Evolutionary conservation across 2,888 invertebrate species (phyloP).

Genomic region (Clistopyga incitator): DNA sequence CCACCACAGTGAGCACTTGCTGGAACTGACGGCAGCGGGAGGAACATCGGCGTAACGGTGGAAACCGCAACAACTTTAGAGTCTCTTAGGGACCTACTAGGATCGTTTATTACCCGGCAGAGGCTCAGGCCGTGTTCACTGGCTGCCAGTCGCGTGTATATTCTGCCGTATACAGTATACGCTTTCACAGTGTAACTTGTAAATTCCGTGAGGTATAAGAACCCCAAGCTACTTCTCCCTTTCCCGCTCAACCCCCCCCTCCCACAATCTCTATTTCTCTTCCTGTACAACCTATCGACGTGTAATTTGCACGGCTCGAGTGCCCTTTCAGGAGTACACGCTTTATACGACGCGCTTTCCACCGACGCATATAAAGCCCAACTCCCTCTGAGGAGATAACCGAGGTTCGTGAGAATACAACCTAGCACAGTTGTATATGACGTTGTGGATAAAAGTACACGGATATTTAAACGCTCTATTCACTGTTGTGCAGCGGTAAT

Average conservation of each 20-base stretch:
- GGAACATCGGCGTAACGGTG: constrained; percentile 60
- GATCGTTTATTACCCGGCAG: constrained; percentile 67
- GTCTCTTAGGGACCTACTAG: constrained; percentile 64
- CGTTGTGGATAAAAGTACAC: constrained; percentile 6
- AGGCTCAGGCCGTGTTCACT: constrained; percentile 36
- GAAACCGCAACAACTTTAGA: constrained; percentile 65
- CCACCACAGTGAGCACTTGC: constrained; percentile 21
- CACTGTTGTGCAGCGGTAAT: background rate
- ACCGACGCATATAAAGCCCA: constrained; percentile 8
- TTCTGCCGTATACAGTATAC: constrained; percentile 4
- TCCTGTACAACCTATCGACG: constrained; percentile 29
- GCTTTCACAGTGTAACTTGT: constrained; percentile 56
- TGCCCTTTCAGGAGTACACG: constrained; percentile 35
- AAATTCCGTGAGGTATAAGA: constrained; percentile 54
- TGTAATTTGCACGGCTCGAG: constrained; percentile 45
- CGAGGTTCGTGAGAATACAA: background rate
- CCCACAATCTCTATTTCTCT: constrained; percentile 9
- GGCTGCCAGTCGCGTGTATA: constrained; percentile 23
- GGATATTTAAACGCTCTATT: constrained; percentile 13
- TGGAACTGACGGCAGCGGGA: constrained; percentile 18
- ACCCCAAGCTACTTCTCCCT: background rate
- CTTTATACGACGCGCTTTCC: constrained; percentile 22
- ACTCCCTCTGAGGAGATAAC: constrained; percentile 3
- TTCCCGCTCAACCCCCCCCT: background rate
- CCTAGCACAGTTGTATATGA: background rate